phyloP scores from a whole-genome alignment of 1,140 invertebrate genomes.

The Bombyx mori region DNA sequence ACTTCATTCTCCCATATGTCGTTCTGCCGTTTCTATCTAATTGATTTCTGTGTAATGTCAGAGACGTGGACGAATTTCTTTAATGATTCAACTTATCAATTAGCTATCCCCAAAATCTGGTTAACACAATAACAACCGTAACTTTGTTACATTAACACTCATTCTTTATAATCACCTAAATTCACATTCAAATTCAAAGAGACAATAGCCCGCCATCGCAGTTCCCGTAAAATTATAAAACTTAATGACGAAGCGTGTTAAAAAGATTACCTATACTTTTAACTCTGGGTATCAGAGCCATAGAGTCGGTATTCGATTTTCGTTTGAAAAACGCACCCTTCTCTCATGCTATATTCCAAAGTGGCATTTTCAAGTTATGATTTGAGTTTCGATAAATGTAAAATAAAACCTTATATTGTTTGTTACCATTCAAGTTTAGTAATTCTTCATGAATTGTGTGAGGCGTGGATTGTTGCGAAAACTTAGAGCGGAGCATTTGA shows the following conservation, averaged over 20 bases:
- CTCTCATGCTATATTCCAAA: too few species aligned
- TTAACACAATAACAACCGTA: constrained; percentile 41
- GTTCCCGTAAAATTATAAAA: constrained; percentile 57
- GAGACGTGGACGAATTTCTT: not conserved
- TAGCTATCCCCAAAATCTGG: constrained; percentile 54
- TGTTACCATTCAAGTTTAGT: too few species aligned
- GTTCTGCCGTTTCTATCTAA: not conserved
- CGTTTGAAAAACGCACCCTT: too few species aligned
- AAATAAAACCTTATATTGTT: too few species aligned
- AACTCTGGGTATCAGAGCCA: constrained; percentile 21
- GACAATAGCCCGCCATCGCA: constrained; percentile 46
- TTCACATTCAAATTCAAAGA: constrained; percentile 40
- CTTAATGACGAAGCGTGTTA: constrained; percentile 43
- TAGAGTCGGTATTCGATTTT: too few species aligned
- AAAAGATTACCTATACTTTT: constrained; percentile 51
- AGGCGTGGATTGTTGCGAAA: too few species aligned
- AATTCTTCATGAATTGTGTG: too few species aligned
- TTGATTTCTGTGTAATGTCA: not conserved
- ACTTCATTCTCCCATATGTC: too few species aligned
- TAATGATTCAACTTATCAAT: not conserved
- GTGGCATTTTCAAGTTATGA: too few species aligned
- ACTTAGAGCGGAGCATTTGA: too few species aligned
- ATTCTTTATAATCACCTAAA: constrained; percentile 32
- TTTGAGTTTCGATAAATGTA: too few species aligned
- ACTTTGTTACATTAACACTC: constrained; percentile 34